phyloP scores from a whole-genome alignment of 2,888 invertebrate species.

The Drosophila neonasuta region DNA sequence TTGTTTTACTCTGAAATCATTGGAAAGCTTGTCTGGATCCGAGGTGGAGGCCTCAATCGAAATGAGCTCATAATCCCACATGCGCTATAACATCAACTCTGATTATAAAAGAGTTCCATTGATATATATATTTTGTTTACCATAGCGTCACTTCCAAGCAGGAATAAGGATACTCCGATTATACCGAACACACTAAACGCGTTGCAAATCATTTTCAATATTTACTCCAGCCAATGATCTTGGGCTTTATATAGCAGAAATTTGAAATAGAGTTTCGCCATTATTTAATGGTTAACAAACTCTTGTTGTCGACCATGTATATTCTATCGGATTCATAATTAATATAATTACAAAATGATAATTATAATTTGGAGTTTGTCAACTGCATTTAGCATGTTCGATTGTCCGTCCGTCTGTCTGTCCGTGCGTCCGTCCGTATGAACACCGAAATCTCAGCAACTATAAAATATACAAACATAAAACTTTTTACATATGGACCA shows the following conservation, averaged over 20 bases:
- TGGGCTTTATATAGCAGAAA: background rate
- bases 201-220: constrained; percentile 10
- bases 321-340: background rate
- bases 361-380: background rate
- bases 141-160: background rate
- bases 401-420: too few relatives aligned
- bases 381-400: background rate
- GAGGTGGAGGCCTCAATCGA: too few relatives aligned
- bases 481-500: too few relatives aligned
- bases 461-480: too few relatives aligned
- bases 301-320: background rate
- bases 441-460: too few relatives aligned
- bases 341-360: background rate
- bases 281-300: constrained; percentile 5
- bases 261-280: background rate
- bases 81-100: too few relatives aligned
- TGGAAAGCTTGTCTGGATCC: too few relatives aligned
- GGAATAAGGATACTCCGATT: background rate
- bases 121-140: too few relatives aligned
- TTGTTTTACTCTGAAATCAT: too few relatives aligned
- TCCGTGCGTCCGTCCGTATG: too few relatives aligned
- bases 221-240: background rate
- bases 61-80: too few relatives aligned
- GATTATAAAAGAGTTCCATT: too few relatives aligned
- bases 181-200: background rate